Evolutionary conservation across 2,113 vertebrate genomes (phyloP).

Genomic region (Meriones unguiculatus): DNA sequence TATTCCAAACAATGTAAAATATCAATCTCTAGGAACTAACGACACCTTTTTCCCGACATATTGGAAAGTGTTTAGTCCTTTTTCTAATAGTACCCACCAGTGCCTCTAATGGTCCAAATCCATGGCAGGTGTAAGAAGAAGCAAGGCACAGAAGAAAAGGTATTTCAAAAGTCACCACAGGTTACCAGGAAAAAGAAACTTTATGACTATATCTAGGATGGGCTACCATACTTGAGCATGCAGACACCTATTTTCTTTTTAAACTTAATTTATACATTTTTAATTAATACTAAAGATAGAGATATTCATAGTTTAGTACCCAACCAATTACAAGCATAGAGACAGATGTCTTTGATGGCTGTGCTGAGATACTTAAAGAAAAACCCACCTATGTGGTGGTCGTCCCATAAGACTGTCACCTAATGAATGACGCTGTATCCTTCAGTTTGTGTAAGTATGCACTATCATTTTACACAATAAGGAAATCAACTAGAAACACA

Average conservation of each 20-base stretch:
- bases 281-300: not conserved
- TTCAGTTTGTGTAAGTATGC: not conserved
- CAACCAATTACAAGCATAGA: slow-evolving; percentile 32
- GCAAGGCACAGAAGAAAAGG: slow-evolving; percentile 27
- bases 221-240: not conserved
- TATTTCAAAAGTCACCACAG: not conserved
- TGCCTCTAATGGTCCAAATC: slow-evolving; percentile 18
- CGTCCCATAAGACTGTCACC: not conserved
- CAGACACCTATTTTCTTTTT: not conserved
- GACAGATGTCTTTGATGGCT: slow-evolving; percentile 29
- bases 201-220: not conserved
- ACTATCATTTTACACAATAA: not conserved
- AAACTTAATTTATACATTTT: slow-evolving; percentile 35
- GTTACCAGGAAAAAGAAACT: slow-evolving; percentile 29
- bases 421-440: not conserved
- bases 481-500: not conserved
- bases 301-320: slow-evolving; percentile 17
- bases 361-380: not conserved
- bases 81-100: not conserved
- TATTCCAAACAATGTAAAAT: slow-evolving; percentile 22
- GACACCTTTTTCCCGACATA: not conserved
- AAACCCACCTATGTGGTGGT: not conserved
- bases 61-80: slow-evolving; percentile 31
- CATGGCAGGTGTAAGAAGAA: not conserved
- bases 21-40: slow-evolving; percentile 22